A percentile compares a stretch with the other conserved stretches of the same genome.
Conservation (phyloP, 2,113 vertebrate species). For the Aleadryas rufinucha region DNA sequence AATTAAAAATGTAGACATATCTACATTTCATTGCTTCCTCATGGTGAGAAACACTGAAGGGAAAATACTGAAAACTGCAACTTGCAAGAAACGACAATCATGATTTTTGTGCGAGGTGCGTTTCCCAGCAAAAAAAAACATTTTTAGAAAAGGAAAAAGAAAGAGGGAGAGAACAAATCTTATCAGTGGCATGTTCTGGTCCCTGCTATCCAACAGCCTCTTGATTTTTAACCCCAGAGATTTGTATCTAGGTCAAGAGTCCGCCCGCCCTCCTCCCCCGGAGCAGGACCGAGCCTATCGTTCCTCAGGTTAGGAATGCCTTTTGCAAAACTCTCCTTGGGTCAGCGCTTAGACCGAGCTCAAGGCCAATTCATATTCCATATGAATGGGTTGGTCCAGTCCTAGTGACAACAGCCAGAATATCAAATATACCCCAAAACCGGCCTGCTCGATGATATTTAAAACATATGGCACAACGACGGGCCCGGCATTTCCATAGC, state of each 20-base stretch:
- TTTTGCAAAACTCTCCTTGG: slow-evolving; percentile 33
- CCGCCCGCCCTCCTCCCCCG: not conserved
- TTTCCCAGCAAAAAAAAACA: slow-evolving; percentile 1
- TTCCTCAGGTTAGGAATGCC: slow-evolving; percentile 4
- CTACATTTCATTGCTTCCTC: not conserved
- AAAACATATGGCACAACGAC: slow-evolving; percentile 8
- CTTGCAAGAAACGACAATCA: not conserved
- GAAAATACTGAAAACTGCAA: not conserved
- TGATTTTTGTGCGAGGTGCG: accelerated
- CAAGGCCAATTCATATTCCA: slow-evolving; percentile 24
- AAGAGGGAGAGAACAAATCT: not conserved
- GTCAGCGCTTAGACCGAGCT: not conserved
- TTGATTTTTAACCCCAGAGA: slow-evolving; percentile 33
- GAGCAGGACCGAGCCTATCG: not conserved
- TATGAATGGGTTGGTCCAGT: not conserved
- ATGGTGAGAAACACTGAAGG: not conserved
- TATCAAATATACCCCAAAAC: not conserved
- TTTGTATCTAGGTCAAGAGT: slow-evolving; percentile 51
- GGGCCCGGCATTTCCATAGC: not conserved
- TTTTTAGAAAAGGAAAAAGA: not conserved
- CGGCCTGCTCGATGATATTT: not conserved
- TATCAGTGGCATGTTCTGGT: slow-evolving; percentile 27
- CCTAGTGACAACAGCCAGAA: not conserved
- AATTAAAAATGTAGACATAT: not conserved
- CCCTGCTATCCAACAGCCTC: not conserved